phyloP scores from a whole-genome alignment of 2,888 invertebrate species.

The Chloroclysta siterata region DNA sequence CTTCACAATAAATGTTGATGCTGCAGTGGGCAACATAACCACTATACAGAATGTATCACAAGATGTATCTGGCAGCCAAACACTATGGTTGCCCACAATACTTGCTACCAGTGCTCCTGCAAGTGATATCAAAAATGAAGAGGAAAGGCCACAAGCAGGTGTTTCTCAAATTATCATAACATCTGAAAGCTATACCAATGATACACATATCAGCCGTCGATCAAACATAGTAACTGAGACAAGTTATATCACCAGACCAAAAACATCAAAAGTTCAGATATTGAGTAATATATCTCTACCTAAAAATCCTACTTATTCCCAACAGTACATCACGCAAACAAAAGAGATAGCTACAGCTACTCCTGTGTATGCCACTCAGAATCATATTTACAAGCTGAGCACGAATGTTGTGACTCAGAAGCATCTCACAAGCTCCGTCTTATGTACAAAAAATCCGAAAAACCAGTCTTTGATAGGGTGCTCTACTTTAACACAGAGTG shows the following conservation, averaged over 20 bases:
- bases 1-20: constrained; percentile 80
- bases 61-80: constrained; percentile 74
- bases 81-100: constrained; percentile 79
- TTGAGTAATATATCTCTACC: constrained; percentile 80
- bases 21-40: constrained; percentile 76
- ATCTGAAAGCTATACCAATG: constrained; percentile 76
- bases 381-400: constrained; percentile 76
- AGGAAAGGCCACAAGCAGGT: constrained; percentile 67
- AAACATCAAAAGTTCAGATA: constrained; percentile 80
- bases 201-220: constrained; percentile 61
- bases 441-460: constrained; percentile 72
- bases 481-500: constrained; percentile 65
- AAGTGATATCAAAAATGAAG: constrained; percentile 68
- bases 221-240: constrained; percentile 75
- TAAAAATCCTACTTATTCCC: constrained; percentile 72
- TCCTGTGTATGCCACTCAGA: constrained; percentile 73
- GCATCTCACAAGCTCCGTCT: constrained; percentile 72
- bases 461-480: constrained; percentile 76
- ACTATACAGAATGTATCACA: constrained; percentile 79
- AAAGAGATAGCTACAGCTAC: constrained; percentile 69
- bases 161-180: constrained; percentile 80
- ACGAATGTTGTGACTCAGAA: constrained; percentile 70
- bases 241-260: constrained; percentile 69
- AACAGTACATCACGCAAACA: constrained; percentile 68
- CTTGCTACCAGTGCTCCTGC: constrained; percentile 69